Evolutionary conservation across 1,140 invertebrate genomes (phyloP), one percentile per base, ranked within the genome.

Genomic region (Leguminivora glycinivorella): DNA sequence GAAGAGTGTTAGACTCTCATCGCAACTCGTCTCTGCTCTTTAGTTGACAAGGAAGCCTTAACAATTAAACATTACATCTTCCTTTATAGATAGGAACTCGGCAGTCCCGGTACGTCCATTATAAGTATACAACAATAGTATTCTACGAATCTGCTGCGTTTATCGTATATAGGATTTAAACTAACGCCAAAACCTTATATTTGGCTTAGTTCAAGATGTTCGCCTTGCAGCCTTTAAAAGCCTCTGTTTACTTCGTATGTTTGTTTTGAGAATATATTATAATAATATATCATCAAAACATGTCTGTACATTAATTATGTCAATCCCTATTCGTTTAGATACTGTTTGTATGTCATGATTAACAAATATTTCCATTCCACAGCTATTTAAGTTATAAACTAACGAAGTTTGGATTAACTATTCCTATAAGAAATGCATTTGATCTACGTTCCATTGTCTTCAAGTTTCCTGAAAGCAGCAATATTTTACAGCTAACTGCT

Each of bases 361-460:
- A 52, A 52, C 19, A 19, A 52, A 52, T 52, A n/a, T 52, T 22
- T 52, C 19, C 19, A 52, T 52, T 29, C 26, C 26, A 60, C 56
- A 63, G 58, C 58, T 17, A 43, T 60, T 60, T 60, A 60, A 60
- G 56, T 63, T 63, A 63, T 63, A 63, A 34, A 63, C 19, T 63
- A 63, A 63, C n/a, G n/a, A 63, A 63, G 2, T 63, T 34, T 9
- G n/a, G 58, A 63, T 63, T 63, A 63, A 63, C 25, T 31, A 60
- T 60, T 60, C 25, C 58, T 31, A 31, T 63, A 63, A 29, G 58
- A 63, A 29, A 19, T 63, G 58, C 26, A 58, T 52, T 63, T 63
- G 58, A 63, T 63, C 26, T 63, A 63, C 25, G 58, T 4, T 17
- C 14, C 58, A 31, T 31, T 58, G 56, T 58, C 56, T 29, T 52